Base-by-base conservation (phyloP, 2,888 invertebrate species). In the Brachypterus glaber region DNA sequence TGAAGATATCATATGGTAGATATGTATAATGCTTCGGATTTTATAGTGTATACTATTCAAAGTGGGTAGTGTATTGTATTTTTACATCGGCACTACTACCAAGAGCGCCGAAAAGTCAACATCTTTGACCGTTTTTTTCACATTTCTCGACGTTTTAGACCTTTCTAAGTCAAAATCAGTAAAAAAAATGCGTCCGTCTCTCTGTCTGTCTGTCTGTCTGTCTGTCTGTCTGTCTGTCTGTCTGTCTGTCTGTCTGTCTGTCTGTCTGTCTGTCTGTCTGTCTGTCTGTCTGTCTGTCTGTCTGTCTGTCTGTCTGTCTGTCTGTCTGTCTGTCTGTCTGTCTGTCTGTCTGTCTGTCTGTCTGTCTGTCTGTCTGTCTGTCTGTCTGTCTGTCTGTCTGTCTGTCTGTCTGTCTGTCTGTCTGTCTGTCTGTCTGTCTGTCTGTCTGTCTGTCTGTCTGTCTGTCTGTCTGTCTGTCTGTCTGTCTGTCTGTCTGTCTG, bases 401-500 rank as follows among this genome's bases (percentile, higher is more conserved):
- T 47, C 46, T 46, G 41, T 46, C 46, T 46, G 41, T 46, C 45
- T 46, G 41, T 47, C 46, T 46, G 41, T 46, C 41, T 46, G 40
- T 45, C 40, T 46, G 44, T 47, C 45, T 45, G 45, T 45, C 45
- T 46, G 45, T 46, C 44, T 47, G 40, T 46, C 40, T 45, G 44
- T 44, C 44, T 40, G 43, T 44, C 39, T 45, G 45, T 45, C 43
- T 44, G 44, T 44, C 44, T 44, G 44, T 44, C 44, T 45, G 43
- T 45, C 44, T 44, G 43, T 44, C 43, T 44, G 43, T 44, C 44
- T 45, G 44, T 44, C 44, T 44, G 44, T 44, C 44, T 44, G 44
- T 44, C 44, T 45, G 44, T 45, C 44, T 44, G 44, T 45, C 45
- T 45, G 44, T 45, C 49, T 50, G 37, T 46, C 45, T 46, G 44